Evolutionary conservation across 2,888 invertebrate genomes (phyloP), one percentile per base, ranked within the genome.

Genomic region (Syrista parreyssii): DNA sequence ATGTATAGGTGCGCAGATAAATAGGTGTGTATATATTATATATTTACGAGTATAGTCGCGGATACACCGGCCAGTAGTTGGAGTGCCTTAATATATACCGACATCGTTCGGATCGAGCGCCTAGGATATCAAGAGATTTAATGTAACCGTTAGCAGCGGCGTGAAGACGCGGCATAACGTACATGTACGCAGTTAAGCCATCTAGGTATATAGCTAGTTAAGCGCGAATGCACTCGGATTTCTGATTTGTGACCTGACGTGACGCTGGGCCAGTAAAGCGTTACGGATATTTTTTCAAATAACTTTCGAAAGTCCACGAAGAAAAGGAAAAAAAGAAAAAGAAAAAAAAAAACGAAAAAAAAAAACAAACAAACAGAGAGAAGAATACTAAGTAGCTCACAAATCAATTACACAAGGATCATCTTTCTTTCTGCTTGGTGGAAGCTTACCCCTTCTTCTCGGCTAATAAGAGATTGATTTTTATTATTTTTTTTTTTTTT

Each of bases 41-140:
- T 76, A 79, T 81, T 74, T 81, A 80, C 79, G 76, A 76, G 78
- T 80, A 81, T 83, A 82, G 82, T 83, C 80, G 81, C 82, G 82
- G 74, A 78, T 76, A 55, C 32, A 75, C 74, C 85, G 90, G 90
- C 90, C 90, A 90, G 90, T 89, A 89, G 87, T 87, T 82, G 83
- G 83, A 84, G 87, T 87, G 87, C 85, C 87, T 87, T 87, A 84
- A 87, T 87, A 86, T 87, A 86, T 84, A 86, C 86, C 85, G 84
- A 74, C 32, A 32, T 6, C 74, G 74, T 36, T 74, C 74, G 74
- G 74, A 74, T 36, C 33, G 71, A 71, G 23, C 31, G 71, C 71
- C 71, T 71, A 71, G 71, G 71, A 33, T 71, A 71, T 71, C 33
- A 32, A 31, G 33, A 71, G 71, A 32, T 31, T 71, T 55, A 55